Evolutionary conservation across 2,797 vertebrate species (phyloP).

Genomic region (Balearica regulorum): DNA sequence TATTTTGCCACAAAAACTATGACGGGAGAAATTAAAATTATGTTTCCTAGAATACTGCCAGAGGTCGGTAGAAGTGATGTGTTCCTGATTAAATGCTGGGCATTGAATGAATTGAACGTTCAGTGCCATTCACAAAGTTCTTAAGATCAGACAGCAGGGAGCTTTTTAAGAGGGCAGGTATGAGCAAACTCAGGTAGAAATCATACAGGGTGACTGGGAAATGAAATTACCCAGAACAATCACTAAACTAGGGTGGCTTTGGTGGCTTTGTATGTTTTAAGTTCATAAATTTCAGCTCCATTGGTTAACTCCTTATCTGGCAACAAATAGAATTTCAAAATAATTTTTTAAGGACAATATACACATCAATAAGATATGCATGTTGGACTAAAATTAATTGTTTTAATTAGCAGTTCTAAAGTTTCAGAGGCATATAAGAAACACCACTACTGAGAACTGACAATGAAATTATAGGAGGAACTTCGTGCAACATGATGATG

Average conservation of each 20-base stretch:
- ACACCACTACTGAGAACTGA: neutral
- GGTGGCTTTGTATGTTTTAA: neutral
- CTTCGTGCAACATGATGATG: neutral
- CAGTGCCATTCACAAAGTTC: neutral
- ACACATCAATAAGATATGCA: neutral
- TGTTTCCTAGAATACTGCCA: neutral
- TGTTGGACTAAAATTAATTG: neutral
- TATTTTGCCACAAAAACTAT: neutral
- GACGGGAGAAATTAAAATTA: neutral
- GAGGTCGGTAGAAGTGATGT: neutral
- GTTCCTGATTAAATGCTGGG: neutral
- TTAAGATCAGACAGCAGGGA: neutral
- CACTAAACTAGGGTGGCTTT: neutral
- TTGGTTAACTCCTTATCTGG: neutral
- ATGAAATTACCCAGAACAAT: neutral
- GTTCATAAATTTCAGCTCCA: neutral
- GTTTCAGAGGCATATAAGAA: neutral
- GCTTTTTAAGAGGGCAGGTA: neutral
- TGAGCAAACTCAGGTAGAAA: neutral
- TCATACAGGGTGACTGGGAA: neutral
- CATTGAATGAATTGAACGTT: neutral
- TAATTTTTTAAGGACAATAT: neutral
- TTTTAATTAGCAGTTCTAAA: neutral
- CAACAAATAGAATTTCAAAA: neutral
- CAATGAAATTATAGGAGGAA: neutral